These are phyloP conservation scores for Prunella fulvescens DNA, from an alignment of 2,113 vertebrate genomes.

Conservation along the genomic window DNA sequence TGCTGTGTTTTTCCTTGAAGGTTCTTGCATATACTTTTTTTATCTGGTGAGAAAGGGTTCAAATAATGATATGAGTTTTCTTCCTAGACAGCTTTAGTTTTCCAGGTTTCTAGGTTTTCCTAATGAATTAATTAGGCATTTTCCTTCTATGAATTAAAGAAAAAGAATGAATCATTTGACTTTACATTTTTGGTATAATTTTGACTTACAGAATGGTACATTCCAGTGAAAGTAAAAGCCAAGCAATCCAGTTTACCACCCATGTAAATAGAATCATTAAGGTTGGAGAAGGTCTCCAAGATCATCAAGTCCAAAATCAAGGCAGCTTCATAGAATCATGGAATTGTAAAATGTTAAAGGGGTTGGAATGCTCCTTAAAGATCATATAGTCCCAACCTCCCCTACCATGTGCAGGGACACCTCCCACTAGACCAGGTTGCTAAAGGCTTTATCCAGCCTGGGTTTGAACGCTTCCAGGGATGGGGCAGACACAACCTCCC, in stretches of 20 bases:
- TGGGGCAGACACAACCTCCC: background rate
- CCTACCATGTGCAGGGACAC: background rate
- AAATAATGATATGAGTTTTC: background rate
- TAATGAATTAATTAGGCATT: background rate
- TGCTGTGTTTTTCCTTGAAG: background rate
- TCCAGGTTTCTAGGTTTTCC: background rate
- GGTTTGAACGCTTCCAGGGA: background rate
- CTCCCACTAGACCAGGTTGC: background rate
- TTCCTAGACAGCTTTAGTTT: background rate
- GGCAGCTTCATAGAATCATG: background rate
- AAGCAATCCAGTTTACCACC: background rate
- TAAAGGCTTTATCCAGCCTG: background rate
- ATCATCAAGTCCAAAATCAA: background rate
- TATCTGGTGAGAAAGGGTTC: background rate
- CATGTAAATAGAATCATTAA: background rate
- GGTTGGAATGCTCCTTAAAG: background rate
- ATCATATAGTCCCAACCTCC: background rate
- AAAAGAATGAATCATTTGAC: background rate
- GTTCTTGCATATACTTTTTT: background rate
- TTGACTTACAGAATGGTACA: background rate
- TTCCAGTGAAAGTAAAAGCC: background rate
- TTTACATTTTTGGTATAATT: background rate
- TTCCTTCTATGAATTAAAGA: background rate
- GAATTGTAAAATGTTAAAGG: background rate
- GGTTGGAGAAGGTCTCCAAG: background rate